Evolutionary conservation across 2,888 invertebrate species (phyloP), one percentile per base, ranked within the genome.

Genomic region (Coelinius sp.): DNA sequence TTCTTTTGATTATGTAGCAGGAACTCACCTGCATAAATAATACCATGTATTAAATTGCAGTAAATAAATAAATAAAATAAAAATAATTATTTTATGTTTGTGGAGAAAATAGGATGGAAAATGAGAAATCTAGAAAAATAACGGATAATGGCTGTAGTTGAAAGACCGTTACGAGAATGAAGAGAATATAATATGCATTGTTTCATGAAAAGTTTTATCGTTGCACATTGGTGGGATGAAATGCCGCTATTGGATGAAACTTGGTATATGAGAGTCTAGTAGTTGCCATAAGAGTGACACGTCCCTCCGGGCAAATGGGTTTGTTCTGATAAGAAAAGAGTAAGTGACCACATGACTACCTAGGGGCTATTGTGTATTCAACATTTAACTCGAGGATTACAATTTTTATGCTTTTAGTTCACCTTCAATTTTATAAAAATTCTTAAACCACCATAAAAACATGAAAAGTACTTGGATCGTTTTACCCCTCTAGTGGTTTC

Each of bases 271-370:
- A 7, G 24, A 35, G 3, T 59, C 59, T 59, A 22, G 8, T 31
- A 14, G 59, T 59, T 14, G 59, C 35, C 31, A 35, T 59, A 25
- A 59, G 31, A 59, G 59, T 31, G 59, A 59, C 31, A 59, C 31
- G 59, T 35, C 35, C 20, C 31, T 59, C 27, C 17, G 56, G 56
- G 56, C 56, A 35, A 59, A 59, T 35, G 59, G 17, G 1, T 17
- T n/a, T 59, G 3, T 27, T 59, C 59, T 35, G 59, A 59, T 31
- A 59, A 59, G 31, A 35, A 31, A 59, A 7, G 59, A 31, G 59
- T 20, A 59, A 59, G 31, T 59, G 59, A 59, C 59, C 59, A 59
- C 59, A 59, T 5, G 7, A 59, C 20, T 59, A 35, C 17, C 59
- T 35, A 10, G 4, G 3, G 27, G 31, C 8, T 59, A 24, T 17